Evolutionary conservation across 2,888 invertebrate genomes (phyloP).

Genomic region (Parapristionchus giblindavisi): DNA sequence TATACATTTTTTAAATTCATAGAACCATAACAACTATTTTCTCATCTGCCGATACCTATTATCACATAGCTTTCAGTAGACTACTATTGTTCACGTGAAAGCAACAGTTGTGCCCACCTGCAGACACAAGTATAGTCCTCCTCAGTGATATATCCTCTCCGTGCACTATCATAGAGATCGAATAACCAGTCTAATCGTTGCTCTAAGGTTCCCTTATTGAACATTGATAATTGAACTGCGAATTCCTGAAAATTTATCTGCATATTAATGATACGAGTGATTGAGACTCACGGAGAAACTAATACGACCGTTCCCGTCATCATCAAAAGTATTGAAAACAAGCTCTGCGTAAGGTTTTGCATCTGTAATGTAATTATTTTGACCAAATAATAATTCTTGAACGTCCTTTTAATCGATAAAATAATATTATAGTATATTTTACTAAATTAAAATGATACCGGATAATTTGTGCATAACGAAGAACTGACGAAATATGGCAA

Average conservation of each 20-base stretch:
- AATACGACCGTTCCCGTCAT: slow-evolving; percentile 44
- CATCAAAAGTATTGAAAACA: slow-evolving; percentile 46
- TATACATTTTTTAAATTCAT: not conserved
- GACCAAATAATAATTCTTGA: not conserved
- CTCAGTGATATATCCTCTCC: slow-evolving; percentile 43
- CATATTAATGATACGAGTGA: not conserved
- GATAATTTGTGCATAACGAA: slow-evolving; percentile 41
- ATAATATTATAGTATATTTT: not conserved
- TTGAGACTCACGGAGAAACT: slow-evolving; percentile 42
- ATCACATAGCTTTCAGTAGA: too few relatives aligned
- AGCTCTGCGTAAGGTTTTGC: slow-evolving; percentile 43
- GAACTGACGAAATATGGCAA: slow-evolving; percentile 41
- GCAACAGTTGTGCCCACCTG: not conserved
- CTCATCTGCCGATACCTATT: not conserved
- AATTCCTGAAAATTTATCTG: slow-evolving; percentile 41
- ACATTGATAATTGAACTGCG: slow-evolving; percentile 42
- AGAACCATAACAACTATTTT: not conserved
- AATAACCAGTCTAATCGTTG: slow-evolving; percentile 46
- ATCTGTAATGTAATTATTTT: slow-evolving; percentile 34
- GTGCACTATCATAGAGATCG: slow-evolving; percentile 42
- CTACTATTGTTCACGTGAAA: too few relatives aligned
- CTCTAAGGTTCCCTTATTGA: slow-evolving; percentile 44
- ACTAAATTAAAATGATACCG: slow-evolving; percentile 31
- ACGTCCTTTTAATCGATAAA: not conserved
- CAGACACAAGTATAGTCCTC: slow-evolving; percentile 44